Evolutionary conservation across 35 echinoderm and acorn worm genomes (phyloP).

Genomic region (Lytechinus pictus): DNA sequence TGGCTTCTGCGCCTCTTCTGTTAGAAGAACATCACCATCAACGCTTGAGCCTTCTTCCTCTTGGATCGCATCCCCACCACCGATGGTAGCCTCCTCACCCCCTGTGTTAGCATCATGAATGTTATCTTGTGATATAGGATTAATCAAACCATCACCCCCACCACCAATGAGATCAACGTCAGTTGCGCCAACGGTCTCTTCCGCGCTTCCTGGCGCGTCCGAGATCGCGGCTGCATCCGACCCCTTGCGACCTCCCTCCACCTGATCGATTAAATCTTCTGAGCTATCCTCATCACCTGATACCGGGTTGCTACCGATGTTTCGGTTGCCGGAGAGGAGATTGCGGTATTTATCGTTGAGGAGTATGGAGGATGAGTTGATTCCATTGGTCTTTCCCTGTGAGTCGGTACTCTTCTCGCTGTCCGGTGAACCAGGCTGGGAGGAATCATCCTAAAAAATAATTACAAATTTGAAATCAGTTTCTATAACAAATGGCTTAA

Average conservation of each 20-base stretch:
- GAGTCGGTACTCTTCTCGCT: conserved; percentile 38
- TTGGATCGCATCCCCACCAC: conserved; percentile 16
- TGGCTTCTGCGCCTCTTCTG: neutral
- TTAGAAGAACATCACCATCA: neutral
- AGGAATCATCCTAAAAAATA: conserved; percentile 22
- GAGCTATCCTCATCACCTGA: conserved; percentile 45
- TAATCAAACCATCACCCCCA: neutral
- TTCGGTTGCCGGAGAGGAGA: conserved; percentile 46
- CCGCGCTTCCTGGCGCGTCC: neutral
- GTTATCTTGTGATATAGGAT: conserved; percentile 11
- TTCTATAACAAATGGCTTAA: too few species aligned
- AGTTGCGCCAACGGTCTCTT: neutral
- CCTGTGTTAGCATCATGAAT: conserved; percentile 20
- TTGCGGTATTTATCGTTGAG: conserved; percentile 65
- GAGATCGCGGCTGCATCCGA: neutral
- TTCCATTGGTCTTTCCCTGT: conserved; percentile 64
- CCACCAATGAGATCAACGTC: neutral
- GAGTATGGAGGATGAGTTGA: conserved; percentile 51
- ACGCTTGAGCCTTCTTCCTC: neutral
- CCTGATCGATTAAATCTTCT: neutral
- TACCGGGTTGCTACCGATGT: conserved; percentile 27
- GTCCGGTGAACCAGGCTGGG: conserved; percentile 43
- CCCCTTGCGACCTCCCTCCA: neutral
- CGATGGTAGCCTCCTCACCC: neutral
- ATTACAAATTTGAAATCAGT: too few species aligned